These are phyloP conservation scores for Rana temporaria DNA, from an alignment of 2,113 vertebrate species.

Conservation along the genomic window DNA sequence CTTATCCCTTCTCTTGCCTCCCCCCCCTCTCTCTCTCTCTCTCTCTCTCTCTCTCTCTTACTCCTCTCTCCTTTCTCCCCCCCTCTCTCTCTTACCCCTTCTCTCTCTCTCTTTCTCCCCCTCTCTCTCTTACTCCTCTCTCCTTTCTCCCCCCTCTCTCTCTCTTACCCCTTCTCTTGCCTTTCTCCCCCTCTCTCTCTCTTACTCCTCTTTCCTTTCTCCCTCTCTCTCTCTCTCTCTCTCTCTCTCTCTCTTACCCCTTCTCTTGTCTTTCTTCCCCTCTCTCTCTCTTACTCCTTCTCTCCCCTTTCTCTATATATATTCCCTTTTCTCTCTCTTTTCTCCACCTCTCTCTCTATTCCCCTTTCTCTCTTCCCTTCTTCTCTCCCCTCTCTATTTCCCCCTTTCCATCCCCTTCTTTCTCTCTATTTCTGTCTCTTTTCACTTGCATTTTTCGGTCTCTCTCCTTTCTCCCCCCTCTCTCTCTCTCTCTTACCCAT, in stretches of 20 bases:
- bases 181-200: neutral
- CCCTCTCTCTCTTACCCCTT: constrained; percentile 9
- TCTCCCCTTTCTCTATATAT: neutral
- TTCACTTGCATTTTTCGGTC: no score
- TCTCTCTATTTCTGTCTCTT: neutral
- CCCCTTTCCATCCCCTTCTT: no score
- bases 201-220: neutral
- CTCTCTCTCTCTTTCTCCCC: neutral
- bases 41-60: no score
- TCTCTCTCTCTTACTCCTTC: neutral
- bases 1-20: no score
- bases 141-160: neutral
- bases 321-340: neutral
- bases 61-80: no score
- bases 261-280: neutral
- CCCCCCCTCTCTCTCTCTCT: no score
- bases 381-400: no score
- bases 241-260: neutral
- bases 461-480: no score
- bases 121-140: neutral
- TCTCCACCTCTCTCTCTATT: no score
- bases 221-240: neutral
- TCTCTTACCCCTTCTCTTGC: neutral
- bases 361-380: no score
- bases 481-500: no score